Conservation (phyloP, 2,797 vertebrate genomes). For the Cirrhinus molitorella region DNA sequence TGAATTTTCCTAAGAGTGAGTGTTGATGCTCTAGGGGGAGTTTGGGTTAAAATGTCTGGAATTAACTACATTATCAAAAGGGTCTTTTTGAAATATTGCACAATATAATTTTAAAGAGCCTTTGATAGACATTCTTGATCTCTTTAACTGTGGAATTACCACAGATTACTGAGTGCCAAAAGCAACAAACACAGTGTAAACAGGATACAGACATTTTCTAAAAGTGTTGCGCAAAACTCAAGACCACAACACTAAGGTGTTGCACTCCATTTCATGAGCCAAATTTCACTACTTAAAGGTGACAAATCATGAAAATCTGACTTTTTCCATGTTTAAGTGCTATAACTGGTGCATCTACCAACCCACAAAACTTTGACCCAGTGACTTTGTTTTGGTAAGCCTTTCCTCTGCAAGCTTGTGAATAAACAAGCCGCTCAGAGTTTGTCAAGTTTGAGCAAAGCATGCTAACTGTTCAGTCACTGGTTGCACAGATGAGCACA, state of each 20-base stretch:
- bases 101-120: neutral
- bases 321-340: too few relatives aligned
- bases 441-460: too few relatives aligned
- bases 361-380: too few relatives aligned
- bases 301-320: too few relatives aligned
- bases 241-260: neutral
- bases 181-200: neutral
- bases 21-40: constrained; percentile 26
- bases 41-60: constrained; percentile 4
- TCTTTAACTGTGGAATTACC: constrained; percentile 6
- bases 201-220: constrained; percentile 1
- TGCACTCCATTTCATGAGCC: neutral
- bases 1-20: neutral
- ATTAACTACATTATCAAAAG: constrained; percentile 7
- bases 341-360: too few relatives aligned
- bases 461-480: too few relatives aligned
- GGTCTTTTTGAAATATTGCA: constrained; percentile 4
- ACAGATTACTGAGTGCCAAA: neutral
- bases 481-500: too few relatives aligned
- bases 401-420: too few relatives aligned
- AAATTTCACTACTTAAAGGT: neutral
- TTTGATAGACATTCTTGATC: neutral
- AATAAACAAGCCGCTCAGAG: too few relatives aligned
- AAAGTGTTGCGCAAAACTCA: neutral
- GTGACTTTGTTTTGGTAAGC: too few relatives aligned